These are phyloP conservation scores for Yponomeuta plumbellus DNA, from an alignment of 2,888 invertebrate genomes.

Conservation along the genomic window DNA sequence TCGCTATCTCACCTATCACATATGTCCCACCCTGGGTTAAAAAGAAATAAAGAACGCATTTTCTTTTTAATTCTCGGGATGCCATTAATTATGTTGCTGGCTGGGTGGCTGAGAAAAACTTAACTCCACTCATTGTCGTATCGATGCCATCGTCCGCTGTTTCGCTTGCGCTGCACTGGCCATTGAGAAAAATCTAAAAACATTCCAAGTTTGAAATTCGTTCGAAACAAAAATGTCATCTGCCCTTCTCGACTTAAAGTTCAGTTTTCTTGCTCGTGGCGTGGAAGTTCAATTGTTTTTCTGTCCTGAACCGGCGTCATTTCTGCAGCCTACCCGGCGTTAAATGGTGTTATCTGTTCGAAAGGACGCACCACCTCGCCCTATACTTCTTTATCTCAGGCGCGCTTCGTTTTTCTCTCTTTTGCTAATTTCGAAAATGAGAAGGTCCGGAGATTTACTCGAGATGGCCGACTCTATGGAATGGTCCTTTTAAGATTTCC, in stretches of 20 bases:
- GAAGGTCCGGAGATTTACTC: conserved; percentile 40
- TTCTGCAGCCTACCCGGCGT: conserved; percentile 64
- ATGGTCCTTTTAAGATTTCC: background rate
- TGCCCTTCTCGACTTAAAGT: background rate
- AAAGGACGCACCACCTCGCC: conserved; percentile 74
- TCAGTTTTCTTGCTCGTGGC: background rate
- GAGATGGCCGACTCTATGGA: background rate
- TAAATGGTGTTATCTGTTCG: conserved; percentile 73
- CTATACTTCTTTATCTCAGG: conserved; percentile 76
- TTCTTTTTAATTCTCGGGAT: conserved; percentile 73
- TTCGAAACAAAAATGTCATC: background rate
- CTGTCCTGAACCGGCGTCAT: conserved; percentile 64
- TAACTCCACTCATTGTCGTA: conserved; percentile 73
- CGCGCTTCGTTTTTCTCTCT: conserved; percentile 68
- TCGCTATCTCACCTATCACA: conserved; percentile 54
- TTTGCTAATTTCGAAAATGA: conserved; percentile 76
- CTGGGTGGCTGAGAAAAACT: conserved; percentile 76
- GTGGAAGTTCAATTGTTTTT: background rate
- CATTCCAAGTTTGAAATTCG: conserved; percentile 2
- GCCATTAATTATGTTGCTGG: conserved; percentile 77
- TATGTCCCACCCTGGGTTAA: conserved; percentile 59
- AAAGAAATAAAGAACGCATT: conserved; percentile 44
- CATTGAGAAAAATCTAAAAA: conserved; percentile 25
- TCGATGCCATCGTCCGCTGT: conserved; percentile 63
- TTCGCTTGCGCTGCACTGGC: conserved; percentile 45